Conservation (phyloP, 2,797 vertebrate genomes). For the Spinus pinus region DNA sequence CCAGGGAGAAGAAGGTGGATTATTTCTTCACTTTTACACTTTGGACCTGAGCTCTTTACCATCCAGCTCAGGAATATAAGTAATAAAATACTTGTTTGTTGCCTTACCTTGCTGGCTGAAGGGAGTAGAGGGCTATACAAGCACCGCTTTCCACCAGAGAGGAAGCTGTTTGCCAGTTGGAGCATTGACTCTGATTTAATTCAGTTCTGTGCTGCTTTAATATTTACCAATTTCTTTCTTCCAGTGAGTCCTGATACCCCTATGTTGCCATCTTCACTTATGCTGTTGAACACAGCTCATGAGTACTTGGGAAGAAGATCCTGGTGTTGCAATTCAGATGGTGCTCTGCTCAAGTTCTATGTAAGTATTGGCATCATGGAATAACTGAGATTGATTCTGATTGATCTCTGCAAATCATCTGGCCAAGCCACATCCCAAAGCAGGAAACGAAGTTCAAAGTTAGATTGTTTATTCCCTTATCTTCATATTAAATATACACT, state of each 20-base stretch:
- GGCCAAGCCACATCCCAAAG: not conserved
- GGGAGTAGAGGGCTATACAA: not conserved
- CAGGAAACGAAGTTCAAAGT: not conserved
- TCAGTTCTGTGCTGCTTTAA: not conserved
- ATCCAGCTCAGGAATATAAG: not conserved
- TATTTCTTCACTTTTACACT: not conserved
- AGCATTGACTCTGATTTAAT: not conserved
- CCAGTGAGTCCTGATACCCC: slow-evolving; percentile 84
- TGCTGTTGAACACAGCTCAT: slow-evolving; percentile 95
- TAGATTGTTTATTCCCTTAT: not conserved
- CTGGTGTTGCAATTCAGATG: slow-evolving; percentile 93
- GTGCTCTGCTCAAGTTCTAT: slow-evolving; percentile 92
- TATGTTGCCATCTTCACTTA: slow-evolving; percentile 93
- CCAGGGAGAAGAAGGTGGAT: slow-evolving; percentile 85
- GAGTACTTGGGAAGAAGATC: slow-evolving; percentile 94
- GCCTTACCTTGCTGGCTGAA: not conserved
- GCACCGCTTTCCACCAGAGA: not conserved
- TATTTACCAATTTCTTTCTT: slow-evolving; percentile 25
- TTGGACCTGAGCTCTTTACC: not conserved
- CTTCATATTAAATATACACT: not conserved
- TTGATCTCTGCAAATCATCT: not conserved
- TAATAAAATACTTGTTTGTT: not conserved
- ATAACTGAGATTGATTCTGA: not conserved
- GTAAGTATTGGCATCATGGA: slow-evolving; percentile 74
- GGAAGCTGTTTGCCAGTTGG: not conserved